A percentile compares a stretch with the other conserved stretches of the same genome.
Conservation (phyloP, 2,888 invertebrate genomes). For the Steromphala cineraria region DNA sequence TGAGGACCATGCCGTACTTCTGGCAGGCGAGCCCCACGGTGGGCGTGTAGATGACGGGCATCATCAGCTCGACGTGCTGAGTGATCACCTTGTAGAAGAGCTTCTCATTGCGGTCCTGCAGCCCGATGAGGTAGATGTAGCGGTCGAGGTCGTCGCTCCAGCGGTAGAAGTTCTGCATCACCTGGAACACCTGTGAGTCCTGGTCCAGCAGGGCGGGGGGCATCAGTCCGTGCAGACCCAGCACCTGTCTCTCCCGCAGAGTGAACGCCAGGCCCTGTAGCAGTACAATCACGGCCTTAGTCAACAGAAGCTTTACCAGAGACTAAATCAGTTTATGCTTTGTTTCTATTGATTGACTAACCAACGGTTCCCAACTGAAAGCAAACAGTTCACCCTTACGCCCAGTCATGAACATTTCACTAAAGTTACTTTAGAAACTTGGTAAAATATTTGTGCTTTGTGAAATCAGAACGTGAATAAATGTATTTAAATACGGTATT, state of each 20-base stretch:
- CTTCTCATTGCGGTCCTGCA: conserved; percentile 93
- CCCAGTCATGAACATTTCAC: no score
- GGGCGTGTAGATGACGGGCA: conserved; percentile 99
- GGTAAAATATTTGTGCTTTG: no score
- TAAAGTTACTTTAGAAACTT: no score
- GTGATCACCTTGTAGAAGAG: conserved; percentile 92
- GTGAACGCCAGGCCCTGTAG: conserved; percentile 94
- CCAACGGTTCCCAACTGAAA: no score
- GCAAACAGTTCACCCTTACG: no score
- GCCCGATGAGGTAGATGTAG: conserved; percentile 72
- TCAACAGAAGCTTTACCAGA: no score
- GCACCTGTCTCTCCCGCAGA: conserved; percentile 91
- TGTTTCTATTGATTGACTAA: no score
- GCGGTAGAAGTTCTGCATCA: conserved; percentile 78
- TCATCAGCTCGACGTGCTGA: conserved; percentile 91
- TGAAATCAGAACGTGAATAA: no score
- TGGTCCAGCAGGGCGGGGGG: conserved; percentile 90
- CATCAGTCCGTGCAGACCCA: conserved; percentile 96
- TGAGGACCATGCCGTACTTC: conserved; percentile 93
- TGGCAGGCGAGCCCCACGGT: conserved; percentile 98
- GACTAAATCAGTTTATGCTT: no score
- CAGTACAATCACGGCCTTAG: no score
- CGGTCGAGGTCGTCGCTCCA: conserved; percentile 83
- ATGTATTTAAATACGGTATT: no score
- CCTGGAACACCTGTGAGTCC: conserved; percentile 81